Base-by-base conservation (phyloP, 2,113 vertebrate species). In the Prunella fulvescens region DNA sequence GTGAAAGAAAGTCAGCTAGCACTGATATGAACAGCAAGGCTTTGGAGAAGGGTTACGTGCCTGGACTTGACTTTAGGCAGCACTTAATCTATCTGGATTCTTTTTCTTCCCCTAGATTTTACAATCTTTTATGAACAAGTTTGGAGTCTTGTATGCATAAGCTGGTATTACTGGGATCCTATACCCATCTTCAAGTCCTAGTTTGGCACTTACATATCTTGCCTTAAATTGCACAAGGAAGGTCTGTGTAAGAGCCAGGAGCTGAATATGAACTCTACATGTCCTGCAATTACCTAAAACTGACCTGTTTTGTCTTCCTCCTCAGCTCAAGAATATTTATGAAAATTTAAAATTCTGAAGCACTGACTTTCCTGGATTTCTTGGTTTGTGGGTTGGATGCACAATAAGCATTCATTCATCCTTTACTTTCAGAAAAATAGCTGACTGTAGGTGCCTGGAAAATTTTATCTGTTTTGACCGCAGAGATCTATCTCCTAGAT, bases 391-490 rank as follows among this genome's bases (percentile, higher is more conserved):
- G 22, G 8, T 50, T 91, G 42, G 58, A 77, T 23, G 12, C 23
- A 29, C 40, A 54, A 11, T 56, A 81, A 69, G 9, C 2, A 45
- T 42, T 61, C 56, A 40, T 57, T 93, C 31, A 57, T 82, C 69
- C 60, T 65, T 48, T 54, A 18, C 45, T 83, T 90, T 57, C 76
- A 77, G 42, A 82, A 92, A 91, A 95, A 70, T 33, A 91, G 39
- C 35, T 81, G 45, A 88, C 31, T 70, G 39, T 62, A 94, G 62
- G 54, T 93, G 58, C 47, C 82, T 90, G 90, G 85, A 77, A 93
- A 92, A 35, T 47, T 80, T 80, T 96, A 66, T 90, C 50, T 73
- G 82, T 42, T 93, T 86, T 88, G 45, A 88, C 23, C 77, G 84
- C 64, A 90, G 58, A 86, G 42, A 85, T 88, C 23, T 60, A 28